Evolutionary conservation across 2,797 vertebrate genomes (phyloP).

Genomic region (Geotrypetes seraphini): DNA sequence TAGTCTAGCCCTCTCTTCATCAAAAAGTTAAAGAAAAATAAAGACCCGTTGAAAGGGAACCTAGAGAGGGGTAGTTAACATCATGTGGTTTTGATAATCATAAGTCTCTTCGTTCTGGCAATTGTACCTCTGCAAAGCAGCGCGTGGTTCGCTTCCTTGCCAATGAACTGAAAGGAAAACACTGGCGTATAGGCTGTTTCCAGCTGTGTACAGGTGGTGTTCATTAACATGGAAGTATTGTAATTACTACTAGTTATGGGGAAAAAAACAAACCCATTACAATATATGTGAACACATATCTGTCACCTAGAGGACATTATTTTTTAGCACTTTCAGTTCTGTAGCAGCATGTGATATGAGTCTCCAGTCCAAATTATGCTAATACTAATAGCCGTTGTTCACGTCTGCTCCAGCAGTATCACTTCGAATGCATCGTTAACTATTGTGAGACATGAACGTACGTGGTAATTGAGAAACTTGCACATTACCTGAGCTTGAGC

Average conservation of each 20-base stretch:
- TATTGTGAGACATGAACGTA: too few relatives aligned
- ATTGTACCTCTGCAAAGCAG: conserved; percentile 21
- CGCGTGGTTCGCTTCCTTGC: conserved; percentile 25
- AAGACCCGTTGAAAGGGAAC: conserved; percentile 18
- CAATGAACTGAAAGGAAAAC: conserved; percentile 35
- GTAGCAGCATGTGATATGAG: conserved; percentile 13
- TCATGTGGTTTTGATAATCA: conserved; percentile 26
- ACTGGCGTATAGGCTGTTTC: conserved; percentile 35
- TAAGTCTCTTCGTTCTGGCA: conserved; percentile 31
- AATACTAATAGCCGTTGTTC: too few relatives aligned
- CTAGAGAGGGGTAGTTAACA: conserved; percentile 25
- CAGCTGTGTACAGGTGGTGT: conserved; percentile 55
- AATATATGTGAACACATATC: conserved; percentile 22
- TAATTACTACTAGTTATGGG: conserved; percentile 33
- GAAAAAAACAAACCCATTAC: conserved; percentile 32
- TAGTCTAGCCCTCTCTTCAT: conserved; percentile 14
- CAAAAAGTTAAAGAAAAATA: conserved; percentile 28
- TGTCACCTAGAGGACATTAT: conserved; percentile 15
- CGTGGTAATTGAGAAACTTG: too few relatives aligned
- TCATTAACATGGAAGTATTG: conserved; percentile 49
- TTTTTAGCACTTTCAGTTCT: conserved; percentile 11
- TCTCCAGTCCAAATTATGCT: conserved; percentile 23
- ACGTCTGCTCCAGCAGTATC: too few relatives aligned
- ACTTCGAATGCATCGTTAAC: too few relatives aligned
- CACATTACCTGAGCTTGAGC: too few relatives aligned